A percentile compares a stretch with the other conserved stretches of the same genome.
Evolutionary conservation across 2,888 invertebrate genomes (phyloP).

Genomic region (Ecliptopera silaceata): DNA sequence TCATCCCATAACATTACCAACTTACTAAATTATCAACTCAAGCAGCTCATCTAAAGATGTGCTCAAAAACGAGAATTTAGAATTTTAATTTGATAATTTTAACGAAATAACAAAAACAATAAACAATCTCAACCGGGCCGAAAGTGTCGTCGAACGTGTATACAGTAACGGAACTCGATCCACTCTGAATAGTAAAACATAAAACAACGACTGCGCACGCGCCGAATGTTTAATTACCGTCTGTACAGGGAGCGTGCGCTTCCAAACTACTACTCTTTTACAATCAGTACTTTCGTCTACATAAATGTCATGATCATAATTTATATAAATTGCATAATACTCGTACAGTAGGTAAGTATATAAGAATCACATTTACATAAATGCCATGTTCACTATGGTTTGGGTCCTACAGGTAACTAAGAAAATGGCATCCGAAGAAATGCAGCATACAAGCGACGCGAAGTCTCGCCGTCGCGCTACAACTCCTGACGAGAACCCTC

Average conservation of each 20-base stretch:
- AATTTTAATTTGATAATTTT: conserved; percentile 39
- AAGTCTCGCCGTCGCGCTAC: conserved; percentile 37
- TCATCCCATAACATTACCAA: conserved; percentile 54
- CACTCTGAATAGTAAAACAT: conserved; percentile 76
- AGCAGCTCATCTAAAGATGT: conserved; percentile 49
- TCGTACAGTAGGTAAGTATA: conserved; percentile 55
- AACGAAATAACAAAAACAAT: conserved; percentile 31
- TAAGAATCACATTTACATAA: conserved; percentile 80
- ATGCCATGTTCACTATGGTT: conserved; percentile 80
- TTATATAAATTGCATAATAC: conserved; percentile 71
- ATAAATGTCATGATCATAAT: conserved; percentile 73
- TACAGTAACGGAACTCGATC: conserved; percentile 80
- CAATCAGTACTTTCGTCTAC: conserved; percentile 70
- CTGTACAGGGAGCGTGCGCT: conserved; percentile 65
- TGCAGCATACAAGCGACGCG: conserved; percentile 48
- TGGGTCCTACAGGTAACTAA: conserved; percentile 79
- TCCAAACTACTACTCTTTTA: conserved; percentile 66
- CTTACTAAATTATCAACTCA: conserved; percentile 71
- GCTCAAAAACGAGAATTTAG: conserved; percentile 61
- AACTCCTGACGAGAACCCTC: conserved; percentile 46
- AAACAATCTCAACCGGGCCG: conserved; percentile 45
- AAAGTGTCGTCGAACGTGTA: conserved; percentile 66
- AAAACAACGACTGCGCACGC: conserved; percentile 61
- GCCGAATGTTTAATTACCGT: conserved; percentile 66
- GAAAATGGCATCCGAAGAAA: conserved; percentile 79